Base-by-base conservation (phyloP, 2,797 vertebrate genomes). In the Euphonia xanthogaster region DNA sequence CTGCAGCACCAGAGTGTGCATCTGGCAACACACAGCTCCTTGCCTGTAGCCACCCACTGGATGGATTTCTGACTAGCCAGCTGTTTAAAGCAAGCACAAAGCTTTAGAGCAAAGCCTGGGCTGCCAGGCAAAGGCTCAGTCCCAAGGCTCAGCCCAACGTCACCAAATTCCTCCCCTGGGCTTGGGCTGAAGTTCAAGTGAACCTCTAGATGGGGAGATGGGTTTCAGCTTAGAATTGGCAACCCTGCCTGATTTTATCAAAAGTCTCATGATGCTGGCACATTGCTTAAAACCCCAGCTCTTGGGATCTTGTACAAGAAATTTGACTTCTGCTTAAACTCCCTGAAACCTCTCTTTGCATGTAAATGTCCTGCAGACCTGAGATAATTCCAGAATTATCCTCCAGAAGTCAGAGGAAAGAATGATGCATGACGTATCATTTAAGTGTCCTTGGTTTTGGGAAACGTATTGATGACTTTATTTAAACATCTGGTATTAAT, bases 151-250 rank as follows among this genome's bases (percentile, higher is more conserved):
- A 90, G 58, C 72, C 87, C 81, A 70, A 42, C 31, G 21, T 62
- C 93, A 33, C 73, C 48, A 25, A 90, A 88, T 93, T 63, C 87
- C 91, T 96, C 82, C 91, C 66, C 62, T 84, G 76, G 37, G n/a
- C 93, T 77, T 91, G 94, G 96, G 93, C 93, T 94, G 82, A 50
- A 66, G 73, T 93, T 90, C 94, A 95, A 96, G 51, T 28, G 51
- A 94, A 63, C 31, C 83, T 94, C 87, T 75, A 66, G 40, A 76
- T 88, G 89, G 25, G 82, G 82, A 94, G 96, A 86, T 90, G 90
- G 79, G 89, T 91, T 96, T 85, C 76, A 67, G 76, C 53, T 94
- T 27, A 72, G 86, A 93, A 53, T 25, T 96, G 91, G 79, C 93
- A 97, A 25, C 37, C 12, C 39, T 86, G 48, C 6, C 47, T 53